These are phyloP conservation scores for Acanthacorydalis orientalis DNA, from an alignment of 2,888 invertebrate species.

Conservation along the genomic window DNA sequence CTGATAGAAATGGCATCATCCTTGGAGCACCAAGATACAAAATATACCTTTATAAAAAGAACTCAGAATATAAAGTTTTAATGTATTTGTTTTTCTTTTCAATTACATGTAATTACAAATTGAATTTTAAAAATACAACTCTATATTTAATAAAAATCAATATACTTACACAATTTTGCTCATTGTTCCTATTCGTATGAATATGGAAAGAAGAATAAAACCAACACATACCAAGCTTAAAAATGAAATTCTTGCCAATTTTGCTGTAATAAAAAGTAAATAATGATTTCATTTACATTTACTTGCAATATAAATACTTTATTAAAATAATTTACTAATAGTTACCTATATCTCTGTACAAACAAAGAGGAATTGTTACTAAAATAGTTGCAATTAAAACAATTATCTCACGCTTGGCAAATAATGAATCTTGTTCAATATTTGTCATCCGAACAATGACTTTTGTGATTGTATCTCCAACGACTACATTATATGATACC, in stretches of 20 bases:
- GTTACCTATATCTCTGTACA: constrained; percentile 53
- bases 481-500: constrained; percentile 77
- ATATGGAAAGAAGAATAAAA: constrained; percentile 51
- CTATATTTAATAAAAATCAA: no score
- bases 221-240: constrained; percentile 52
- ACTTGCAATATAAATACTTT: constrained; percentile 8
- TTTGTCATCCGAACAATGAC: constrained; percentile 55
- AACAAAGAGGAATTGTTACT: constrained; percentile 60
- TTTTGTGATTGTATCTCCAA: constrained; percentile 72
- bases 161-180: constrained; percentile 44
- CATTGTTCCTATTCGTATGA: constrained; percentile 39
- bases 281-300: background rate
- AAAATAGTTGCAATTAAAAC: constrained; percentile 55
- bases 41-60: no score
- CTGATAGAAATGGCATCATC: no score
- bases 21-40: no score
- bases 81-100: no score
- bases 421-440: constrained; percentile 31
- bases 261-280: constrained; percentile 22
- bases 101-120: no score
- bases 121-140: no score
- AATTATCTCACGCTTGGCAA: constrained; percentile 47
- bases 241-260: constrained; percentile 50
- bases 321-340: constrained; percentile 26
- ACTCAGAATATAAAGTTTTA: no score